phyloP scores from a whole-genome alignment of 2,113 vertebrate species.

The Sciurus niger region DNA sequence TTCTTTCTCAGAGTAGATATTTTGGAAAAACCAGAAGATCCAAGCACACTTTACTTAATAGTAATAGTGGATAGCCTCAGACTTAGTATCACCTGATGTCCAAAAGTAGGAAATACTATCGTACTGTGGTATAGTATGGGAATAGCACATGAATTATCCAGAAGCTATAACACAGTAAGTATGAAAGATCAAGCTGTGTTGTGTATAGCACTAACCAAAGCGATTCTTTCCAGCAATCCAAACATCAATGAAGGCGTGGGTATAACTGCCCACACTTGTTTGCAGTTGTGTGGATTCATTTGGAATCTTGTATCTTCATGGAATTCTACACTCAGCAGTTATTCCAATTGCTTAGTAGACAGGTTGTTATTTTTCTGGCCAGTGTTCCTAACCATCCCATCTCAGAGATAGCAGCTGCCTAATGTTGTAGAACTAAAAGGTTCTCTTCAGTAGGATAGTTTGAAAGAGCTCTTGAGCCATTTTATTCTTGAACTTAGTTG shows the following conservation, averaged over 20 bases:
- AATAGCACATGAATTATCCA: neutral
- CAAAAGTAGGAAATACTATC: neutral
- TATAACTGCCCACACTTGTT: neutral
- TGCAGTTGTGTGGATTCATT: neutral
- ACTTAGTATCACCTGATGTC: neutral
- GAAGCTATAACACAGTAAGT: neutral
- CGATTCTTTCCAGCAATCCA: neutral
- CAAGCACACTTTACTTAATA: neutral
- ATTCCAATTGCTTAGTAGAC: neutral
- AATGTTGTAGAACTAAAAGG: conserved; percentile 49
- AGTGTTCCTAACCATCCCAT: neutral
- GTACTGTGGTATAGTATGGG: neutral
- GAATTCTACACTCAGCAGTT: neutral
- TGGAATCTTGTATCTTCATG: neutral
- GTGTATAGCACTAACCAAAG: neutral
- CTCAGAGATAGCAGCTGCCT: conserved; percentile 18
- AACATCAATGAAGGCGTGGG: neutral
- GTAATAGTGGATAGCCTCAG: neutral
- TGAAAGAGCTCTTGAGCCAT: conserved; percentile 20
- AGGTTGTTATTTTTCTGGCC: neutral
- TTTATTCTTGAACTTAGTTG: conserved; percentile 53
- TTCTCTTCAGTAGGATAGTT: neutral
- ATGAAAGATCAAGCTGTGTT: neutral
- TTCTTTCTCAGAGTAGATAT: neutral
- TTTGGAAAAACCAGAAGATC: neutral